phyloP scores from a whole-genome alignment of 2,888 invertebrate species.

The Macaria liturata region DNA sequence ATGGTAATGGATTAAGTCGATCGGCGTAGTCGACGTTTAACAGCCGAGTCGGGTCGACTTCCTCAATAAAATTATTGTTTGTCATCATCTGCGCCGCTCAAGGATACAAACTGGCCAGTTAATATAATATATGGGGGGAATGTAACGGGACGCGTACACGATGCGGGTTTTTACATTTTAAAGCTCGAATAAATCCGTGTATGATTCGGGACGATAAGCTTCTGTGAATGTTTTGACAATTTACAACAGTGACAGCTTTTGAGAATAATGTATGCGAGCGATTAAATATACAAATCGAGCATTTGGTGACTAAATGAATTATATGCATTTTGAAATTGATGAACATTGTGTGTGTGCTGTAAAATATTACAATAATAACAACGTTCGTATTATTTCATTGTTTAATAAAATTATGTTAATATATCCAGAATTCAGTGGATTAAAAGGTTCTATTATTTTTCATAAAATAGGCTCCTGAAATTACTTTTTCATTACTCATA shows the following conservation, averaged over 20 bases:
- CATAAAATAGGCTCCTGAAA: no score
- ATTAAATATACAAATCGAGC: no score
- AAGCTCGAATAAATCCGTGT: background rate
- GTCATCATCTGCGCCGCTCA: constrained; percentile 45
- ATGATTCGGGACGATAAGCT: background rate
- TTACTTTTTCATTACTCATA: no score
- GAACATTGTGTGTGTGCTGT: no score
- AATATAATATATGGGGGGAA: constrained; percentile 33
- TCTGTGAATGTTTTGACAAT: constrained; percentile 1
- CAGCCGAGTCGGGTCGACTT: constrained; percentile 71
- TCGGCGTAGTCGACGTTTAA: constrained; percentile 69
- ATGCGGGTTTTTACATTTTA: background rate
- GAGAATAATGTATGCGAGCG: no score
- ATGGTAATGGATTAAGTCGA: constrained; percentile 78
- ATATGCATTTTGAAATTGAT: no score
- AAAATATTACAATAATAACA: no score
- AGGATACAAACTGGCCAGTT: constrained; percentile 39
- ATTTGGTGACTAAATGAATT: no score
- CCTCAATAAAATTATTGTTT: constrained; percentile 78
- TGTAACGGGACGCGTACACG: constrained; percentile 29
- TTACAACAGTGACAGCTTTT: background rate
- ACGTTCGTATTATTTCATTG: no score
- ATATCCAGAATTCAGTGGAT: no score
- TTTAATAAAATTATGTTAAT: no score
- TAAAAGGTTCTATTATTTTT: no score